Evolutionary conservation across 2,113 vertebrate species (phyloP).

Genomic region (Heteronetta atricapilla): DNA sequence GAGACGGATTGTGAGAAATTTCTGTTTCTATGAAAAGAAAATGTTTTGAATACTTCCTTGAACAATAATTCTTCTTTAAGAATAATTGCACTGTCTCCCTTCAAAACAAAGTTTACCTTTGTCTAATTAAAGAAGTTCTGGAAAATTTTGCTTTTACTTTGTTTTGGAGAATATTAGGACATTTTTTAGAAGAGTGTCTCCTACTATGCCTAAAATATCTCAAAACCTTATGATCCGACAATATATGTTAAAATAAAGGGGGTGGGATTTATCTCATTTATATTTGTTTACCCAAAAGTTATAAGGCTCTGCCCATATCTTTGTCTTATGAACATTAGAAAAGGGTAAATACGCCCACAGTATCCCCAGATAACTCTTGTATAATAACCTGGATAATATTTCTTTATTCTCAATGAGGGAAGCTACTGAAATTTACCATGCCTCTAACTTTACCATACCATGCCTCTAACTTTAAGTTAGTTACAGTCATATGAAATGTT

Average conservation of each 20-base stretch:
- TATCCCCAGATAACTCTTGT: not conserved
- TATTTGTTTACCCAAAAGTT: not conserved
- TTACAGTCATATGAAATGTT: not conserved
- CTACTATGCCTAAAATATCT: not conserved
- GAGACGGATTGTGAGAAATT: not conserved
- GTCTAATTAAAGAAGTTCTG: not conserved
- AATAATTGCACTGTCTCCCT: not conserved
- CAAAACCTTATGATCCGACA: not conserved
- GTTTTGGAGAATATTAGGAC: not conserved
- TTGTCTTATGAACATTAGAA: not conserved
- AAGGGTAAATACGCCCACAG: not conserved
- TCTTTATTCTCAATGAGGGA: not conserved
- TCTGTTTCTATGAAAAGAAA: not conserved
- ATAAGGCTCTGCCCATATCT: not conserved
- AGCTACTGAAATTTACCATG: not conserved
- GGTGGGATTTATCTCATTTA: not conserved
- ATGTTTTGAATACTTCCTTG: not conserved
- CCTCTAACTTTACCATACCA: not conserved
- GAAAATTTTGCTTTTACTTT: not conserved
- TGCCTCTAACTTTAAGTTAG: not conserved
- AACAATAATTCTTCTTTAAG: not conserved
- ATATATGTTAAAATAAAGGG: not conserved
- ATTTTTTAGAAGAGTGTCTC: not conserved
- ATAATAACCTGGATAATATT: not conserved
- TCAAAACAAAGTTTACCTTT: not conserved